Conservation (phyloP, 1,140 invertebrate species). For the Drosophila ironensis region DNA sequence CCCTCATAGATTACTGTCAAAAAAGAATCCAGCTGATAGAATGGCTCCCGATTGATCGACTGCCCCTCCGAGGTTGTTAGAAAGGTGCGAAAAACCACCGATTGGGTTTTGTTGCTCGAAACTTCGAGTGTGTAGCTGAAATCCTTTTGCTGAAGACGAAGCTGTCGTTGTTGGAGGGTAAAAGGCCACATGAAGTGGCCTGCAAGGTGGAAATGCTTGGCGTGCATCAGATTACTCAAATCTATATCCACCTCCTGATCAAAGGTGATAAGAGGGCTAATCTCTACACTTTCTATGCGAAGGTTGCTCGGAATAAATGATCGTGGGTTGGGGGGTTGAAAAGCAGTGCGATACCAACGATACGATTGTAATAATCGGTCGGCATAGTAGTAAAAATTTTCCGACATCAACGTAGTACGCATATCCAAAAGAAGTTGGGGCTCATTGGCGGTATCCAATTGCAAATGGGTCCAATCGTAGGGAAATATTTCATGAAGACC, state of each 20-base stretch:
- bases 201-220: conserved; percentile 22
- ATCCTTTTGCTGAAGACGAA: conserved; percentile 32
- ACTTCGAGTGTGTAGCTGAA: conserved; percentile 31
- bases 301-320: conserved; percentile 16
- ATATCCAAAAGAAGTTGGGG: conserved; percentile 11
- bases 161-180: conserved; percentile 9
- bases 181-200: conserved; percentile 47
- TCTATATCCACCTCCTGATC: conserved; percentile 40
- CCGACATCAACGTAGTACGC: conserved; percentile 17
- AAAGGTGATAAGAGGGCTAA: conserved; percentile 30
- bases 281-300: neutral
- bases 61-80: conserved; percentile 23
- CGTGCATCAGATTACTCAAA: conserved; percentile 35
- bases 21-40: conserved; percentile 46
- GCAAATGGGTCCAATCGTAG: conserved; percentile 28
- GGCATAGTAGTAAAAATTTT: conserved; percentile 34
- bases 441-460: neutral
- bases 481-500: conserved; percentile 34
- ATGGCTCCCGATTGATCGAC: conserved; percentile 17
- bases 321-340: neutral
- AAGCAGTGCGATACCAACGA: conserved; percentile 10
- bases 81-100: conserved; percentile 25
- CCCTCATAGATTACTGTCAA: conserved; percentile 33
- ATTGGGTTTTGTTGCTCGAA: conserved; percentile 42
- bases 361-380: conserved; percentile 27